Percentiles rank a stretch among this genome's conserved stretches.
These are phyloP conservation scores for Phoebastria nigripes DNA, from an alignment of 2,797 vertebrate species.

Conservation along the genomic window DNA sequence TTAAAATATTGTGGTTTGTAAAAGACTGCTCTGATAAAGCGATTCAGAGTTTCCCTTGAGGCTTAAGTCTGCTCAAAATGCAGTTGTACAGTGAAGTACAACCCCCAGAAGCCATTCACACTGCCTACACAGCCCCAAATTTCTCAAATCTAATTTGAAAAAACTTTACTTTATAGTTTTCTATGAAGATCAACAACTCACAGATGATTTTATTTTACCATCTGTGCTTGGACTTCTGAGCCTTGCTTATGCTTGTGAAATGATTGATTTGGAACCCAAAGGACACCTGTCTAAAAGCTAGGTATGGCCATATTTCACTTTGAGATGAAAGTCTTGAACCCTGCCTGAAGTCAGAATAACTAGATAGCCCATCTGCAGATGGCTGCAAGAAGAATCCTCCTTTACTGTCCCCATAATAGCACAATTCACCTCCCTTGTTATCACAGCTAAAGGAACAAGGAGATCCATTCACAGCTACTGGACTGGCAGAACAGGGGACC, in stretches of 20 bases:
- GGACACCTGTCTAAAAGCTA: background rate
- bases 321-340: background rate
- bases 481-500: background rate
- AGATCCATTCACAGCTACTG: background rate
- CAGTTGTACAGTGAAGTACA: background rate
- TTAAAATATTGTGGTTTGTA: background rate
- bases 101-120: background rate
- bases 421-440: background rate
- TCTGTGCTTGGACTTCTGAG: background rate
- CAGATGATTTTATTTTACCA: background rate
- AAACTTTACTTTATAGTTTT: background rate
- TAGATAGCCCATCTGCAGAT: background rate
- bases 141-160: background rate
- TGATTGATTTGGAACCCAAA: background rate
- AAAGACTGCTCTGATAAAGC: background rate
- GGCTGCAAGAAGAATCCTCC: background rate
- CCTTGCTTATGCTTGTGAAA: background rate
- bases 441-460: background rate
- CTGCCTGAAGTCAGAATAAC: background rate
- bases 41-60: background rate
- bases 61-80: background rate
- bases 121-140: background rate
- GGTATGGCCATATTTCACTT: background rate
- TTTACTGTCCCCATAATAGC: accelerated
- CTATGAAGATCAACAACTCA: background rate